Evolutionary conservation across 2,113 vertebrate genomes (phyloP), one percentile per base, ranked within the genome.

Genomic region (Percina caprodes): DNA sequence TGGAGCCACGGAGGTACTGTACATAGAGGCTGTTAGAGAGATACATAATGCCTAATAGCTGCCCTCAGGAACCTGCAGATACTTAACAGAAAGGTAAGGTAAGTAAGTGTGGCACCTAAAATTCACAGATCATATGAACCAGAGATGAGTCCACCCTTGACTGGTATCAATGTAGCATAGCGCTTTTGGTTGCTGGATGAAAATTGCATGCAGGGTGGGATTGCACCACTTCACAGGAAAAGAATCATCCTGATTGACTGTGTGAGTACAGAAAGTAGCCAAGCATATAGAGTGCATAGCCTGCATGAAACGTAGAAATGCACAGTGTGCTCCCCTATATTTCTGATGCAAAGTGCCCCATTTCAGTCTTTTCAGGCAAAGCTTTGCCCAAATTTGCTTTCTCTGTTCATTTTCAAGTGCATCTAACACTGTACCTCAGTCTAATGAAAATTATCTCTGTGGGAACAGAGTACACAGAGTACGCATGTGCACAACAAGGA

Each of bases 401-500:
- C 48, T 45, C 24, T 21, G 62, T 79, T 71, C 11, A 56, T 59
- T 54, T 63, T 63, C 14, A 77, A 84, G 45, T 61, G 65, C 58
- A 74, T 58, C 54, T 84, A n/a, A 78, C 56, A 23, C 70, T 74
- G 49, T 30, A 60, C 74, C 52, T 77, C 46, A 30, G 59, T 76
- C 39, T 58, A n/a, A n/a, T n/a, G n/a, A n/a, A 84, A 70, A 86
- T 82, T 69, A 86, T 83, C 69, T 83, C 71, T 54, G 70, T 80
- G 71, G 68, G 74, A 80, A 77, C 33, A 56, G 60, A 42, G 67
- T 58, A 80, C 14, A 45, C 6, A 10, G 67, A 86, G 60, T 82
- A 74, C 61, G 74, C 83, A 88, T 83, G 89, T 88, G 87, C 72
- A 82, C 48, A 59, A 66, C 63, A 75, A 77, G 68, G 35, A 48